These are phyloP conservation scores for Astreopora myriophthalma DNA, from an alignment of 64 coral and sea anemone species.

Conservation along the genomic window DNA sequence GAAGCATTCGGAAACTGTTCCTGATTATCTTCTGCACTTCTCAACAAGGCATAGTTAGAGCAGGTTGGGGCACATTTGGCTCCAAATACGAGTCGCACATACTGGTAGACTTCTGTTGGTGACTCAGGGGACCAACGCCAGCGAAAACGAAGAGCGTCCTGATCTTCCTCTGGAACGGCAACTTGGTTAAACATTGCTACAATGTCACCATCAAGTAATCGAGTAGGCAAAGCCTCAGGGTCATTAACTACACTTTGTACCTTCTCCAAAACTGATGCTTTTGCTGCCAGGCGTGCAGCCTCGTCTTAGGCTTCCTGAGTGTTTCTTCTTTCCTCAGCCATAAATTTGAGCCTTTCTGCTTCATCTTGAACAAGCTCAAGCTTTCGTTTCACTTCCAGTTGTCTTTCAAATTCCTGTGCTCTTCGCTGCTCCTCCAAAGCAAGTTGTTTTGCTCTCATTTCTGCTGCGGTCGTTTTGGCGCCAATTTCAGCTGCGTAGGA, in stretches of 20 bases:
- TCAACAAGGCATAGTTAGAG: background rate
- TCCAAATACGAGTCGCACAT: conserved; percentile 20
- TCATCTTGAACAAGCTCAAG: background rate
- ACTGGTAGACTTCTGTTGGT: background rate
- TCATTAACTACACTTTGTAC: background rate
- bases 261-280: background rate
- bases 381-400: background rate
- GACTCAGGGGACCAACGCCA: background rate
- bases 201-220: conserved; percentile 20
- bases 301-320: conserved; percentile 4
- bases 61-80: conserved; percentile 12
- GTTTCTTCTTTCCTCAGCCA: conserved; percentile 30
- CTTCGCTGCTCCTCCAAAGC: background rate
- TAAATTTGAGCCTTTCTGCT: conserved; percentile 10
- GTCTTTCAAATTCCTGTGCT: background rate
- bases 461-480: background rate
- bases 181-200: conserved; percentile 49
- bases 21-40: conserved; percentile 12
- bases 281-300: background rate
- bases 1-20: background rate
- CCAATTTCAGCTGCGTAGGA: background rate
- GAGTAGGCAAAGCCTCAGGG: background rate
- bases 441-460: conserved; percentile 31
- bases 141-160: background rate
- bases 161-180: background rate